Base-by-base conservation (phyloP, 2,113 vertebrate species). In the Silurus meridionalis region DNA sequence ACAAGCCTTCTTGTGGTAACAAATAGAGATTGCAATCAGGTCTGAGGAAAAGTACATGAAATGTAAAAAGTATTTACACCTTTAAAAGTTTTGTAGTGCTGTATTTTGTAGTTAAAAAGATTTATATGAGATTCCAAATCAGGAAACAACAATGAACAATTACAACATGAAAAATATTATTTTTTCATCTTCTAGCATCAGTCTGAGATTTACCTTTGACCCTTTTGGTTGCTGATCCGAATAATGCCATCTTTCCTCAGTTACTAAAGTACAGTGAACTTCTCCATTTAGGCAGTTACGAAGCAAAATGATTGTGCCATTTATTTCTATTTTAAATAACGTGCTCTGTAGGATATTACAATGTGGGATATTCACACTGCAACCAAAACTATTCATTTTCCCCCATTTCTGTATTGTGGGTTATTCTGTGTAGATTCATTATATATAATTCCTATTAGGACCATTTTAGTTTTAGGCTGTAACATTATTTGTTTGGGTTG, bases 1-100 rank as follows among this genome's bases (percentile, higher is more conserved):
- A 69, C 28, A 80, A 64, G 81, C 80, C 50, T 66, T 77, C 89
- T 88, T 85, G 86, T 90, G 90, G 75, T 64, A 83, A 87, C n/a
- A 72, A 8, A 46, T 10, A 53, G 67, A 60, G n/a, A 82, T 79
- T 86, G 77, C 64, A 80, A 37, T 48, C 46, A 66, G 13, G 53
- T n/a, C 63, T 48, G 46, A 14, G 8, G 9, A 83, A 66, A 64
- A 72, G 52, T 10, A 52, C 67, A 83, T 37, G 2, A 25, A 53
- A 64, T 79, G n/a, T 57, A 57, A 11, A 28, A 53, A 55, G 74
- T 77, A 7, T 48, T 75, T 10, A n/a, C 50, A 19, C 9, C 2
- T 2, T 75, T 69, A 5, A 25, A 13, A 14, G 74, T 9, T 53
- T n/a, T 77, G 11, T 25, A 55, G 8, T 11, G 46, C 52, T 52